These are phyloP conservation scores for Ahaetulla prasina DNA, from an alignment of 2,113 vertebrate genomes.

Conservation along the genomic window DNA sequence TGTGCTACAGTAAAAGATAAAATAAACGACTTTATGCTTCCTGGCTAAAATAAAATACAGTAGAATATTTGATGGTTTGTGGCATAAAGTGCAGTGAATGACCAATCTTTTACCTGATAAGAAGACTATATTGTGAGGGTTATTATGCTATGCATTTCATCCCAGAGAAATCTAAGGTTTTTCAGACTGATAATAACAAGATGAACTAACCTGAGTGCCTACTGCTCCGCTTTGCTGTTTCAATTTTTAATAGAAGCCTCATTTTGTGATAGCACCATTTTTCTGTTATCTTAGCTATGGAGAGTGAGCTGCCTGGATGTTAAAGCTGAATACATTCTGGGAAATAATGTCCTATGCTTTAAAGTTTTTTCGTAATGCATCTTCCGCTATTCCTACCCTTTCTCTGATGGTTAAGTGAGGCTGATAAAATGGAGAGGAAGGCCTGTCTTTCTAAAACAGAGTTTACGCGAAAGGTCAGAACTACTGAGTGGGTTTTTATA, in stretches of 20 bases:
- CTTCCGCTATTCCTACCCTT: constrained; percentile 26
- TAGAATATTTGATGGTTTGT: not conserved
- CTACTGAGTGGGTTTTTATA: constrained; percentile 39
- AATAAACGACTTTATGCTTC: not conserved
- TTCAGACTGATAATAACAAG: not conserved
- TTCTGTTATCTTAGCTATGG: constrained; percentile 29
- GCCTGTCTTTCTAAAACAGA: constrained; percentile 30
- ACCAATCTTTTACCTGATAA: not conserved
- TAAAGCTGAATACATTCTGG: constrained; percentile 21
- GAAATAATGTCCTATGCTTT: constrained; percentile 28
- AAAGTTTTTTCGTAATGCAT: constrained; percentile 8
- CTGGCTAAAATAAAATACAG: not conserved
- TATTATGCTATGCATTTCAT: not conserved
- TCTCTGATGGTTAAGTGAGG: constrained; percentile 41
- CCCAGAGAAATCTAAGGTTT: not conserved
- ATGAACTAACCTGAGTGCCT: not conserved
- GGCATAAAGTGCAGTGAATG: not conserved
- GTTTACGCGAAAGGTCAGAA: constrained; percentile 48
- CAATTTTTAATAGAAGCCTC: constrained; percentile 4
- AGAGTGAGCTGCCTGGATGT: constrained; percentile 4
- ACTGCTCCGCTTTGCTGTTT: not conserved
- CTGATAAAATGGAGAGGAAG: constrained; percentile 44
- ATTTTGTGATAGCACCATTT: constrained; percentile 14
- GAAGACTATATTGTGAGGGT: not conserved
- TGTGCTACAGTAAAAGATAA: not conserved